Base-by-base conservation (phyloP, 2,113 vertebrate species). In the Grallaria varia region DNA sequence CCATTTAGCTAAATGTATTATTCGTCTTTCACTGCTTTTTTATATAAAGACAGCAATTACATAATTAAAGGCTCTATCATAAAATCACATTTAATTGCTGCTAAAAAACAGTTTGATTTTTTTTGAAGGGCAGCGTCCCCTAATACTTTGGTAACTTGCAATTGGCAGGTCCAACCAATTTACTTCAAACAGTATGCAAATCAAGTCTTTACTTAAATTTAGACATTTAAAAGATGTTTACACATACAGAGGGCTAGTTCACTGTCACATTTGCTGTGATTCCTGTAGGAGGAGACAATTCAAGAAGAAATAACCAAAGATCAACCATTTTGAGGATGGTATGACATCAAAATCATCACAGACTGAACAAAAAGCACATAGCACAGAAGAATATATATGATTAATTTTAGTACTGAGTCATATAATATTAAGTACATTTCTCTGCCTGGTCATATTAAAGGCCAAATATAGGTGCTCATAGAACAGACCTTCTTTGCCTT, bases 131-230 rank as follows among this genome's bases (percentile, higher is more conserved):
- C 58, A 81, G 76, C 2, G 0, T 68, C 71, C 63, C 71, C 49
- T 53, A 76, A 76, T 62, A 72, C 52, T 72, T 74, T 8, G 10
- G 33, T 62, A 89, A 78, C 35, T 94, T 59, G 21, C 72, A 85
- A 50, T 67, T 85, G 35, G 17, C 35, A 94, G 27, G 55, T 79
- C 59, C 45, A 74, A 74, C 9, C 23, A 67, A 67, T 90, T 90
- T 88, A 86, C 67, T 91, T 90, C 42, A 86, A 95, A 90, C 10
- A 79, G 18, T 16, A 79, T 56, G 59, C 63, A 91, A 85, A 90
- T 71, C 23, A 85, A 83, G 17, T n/a, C 42, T 93, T 82, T 55
- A 45, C 37, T 89, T 87, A 76, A 76, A 88, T 83, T 49, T 59
- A 45, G 45, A n/a, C 20, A 77, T 89, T 88, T 77, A 10, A 8